phyloP scores from a whole-genome alignment of 2,797 vertebrate genomes.

The Periophthalmus magnuspinnatus region DNA sequence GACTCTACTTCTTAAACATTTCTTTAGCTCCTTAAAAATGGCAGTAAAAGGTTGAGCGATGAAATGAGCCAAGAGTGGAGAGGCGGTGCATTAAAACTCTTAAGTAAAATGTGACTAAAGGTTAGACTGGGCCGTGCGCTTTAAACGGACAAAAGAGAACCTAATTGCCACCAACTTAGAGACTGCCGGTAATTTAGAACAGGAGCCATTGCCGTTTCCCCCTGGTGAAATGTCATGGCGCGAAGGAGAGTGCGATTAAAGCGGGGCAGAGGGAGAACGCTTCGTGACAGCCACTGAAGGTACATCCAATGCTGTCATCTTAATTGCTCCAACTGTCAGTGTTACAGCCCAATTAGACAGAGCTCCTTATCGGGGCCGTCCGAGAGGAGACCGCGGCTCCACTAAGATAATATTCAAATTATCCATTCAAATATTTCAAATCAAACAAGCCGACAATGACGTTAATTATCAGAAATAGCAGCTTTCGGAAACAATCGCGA shows the following conservation, averaged over 20 bases:
- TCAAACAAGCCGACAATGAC: constrained; percentile 62
- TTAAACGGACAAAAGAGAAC: constrained; percentile 11
- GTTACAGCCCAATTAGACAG: constrained; percentile 75
- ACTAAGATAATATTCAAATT: constrained; percentile 59
- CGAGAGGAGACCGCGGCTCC: constrained; percentile 27
- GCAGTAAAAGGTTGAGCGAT: not conserved
- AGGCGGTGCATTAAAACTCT: not conserved
- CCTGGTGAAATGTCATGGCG: constrained; percentile 29
- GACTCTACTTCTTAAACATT: not conserved
- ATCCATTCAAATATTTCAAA: constrained; percentile 63
- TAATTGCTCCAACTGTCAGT: constrained; percentile 77
- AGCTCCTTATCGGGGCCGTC: constrained; percentile 48
- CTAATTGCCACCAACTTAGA: constrained; percentile 9
- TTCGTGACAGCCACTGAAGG: constrained; percentile 54
- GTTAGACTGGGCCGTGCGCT: not conserved
- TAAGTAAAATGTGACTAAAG: constrained; percentile 9
- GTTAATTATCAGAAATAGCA: constrained; percentile 59
- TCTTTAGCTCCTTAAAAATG: not conserved
- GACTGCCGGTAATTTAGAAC: constrained; percentile 2
- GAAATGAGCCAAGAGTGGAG: not conserved
- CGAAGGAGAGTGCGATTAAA: constrained; percentile 7
- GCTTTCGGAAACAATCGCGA: constrained; percentile 51
- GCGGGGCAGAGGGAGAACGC: constrained; percentile 35
- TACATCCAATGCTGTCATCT: constrained; percentile 74
- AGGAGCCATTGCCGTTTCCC: constrained; percentile 12